Base-by-base conservation (phyloP, 2,113 vertebrate species). In the Ammodramus savannarum region DNA sequence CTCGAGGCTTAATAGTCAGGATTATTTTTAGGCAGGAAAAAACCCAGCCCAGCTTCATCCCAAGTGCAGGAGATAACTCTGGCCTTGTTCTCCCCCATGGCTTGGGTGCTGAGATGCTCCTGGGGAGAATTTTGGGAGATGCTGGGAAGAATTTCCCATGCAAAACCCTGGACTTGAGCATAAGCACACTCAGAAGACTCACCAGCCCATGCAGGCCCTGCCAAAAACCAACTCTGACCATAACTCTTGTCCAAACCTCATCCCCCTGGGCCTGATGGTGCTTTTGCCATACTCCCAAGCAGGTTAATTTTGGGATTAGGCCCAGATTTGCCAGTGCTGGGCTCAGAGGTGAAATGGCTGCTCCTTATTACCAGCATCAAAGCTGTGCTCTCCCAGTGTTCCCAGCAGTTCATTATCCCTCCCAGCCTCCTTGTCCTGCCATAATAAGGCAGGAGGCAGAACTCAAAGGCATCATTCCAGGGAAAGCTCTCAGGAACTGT, bases 401-500 rank as follows among this genome's bases (percentile, higher is more conserved):
- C 83, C 82, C 96, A 68, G 69, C 69, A 32, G 84, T 93, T 95
- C 92, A 79, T 93, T 94, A 94, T 75, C 87, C 48, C 20, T 6
- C 46, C 68, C 27, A 1, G 41, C 58, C 63, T 86, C 67, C 86
- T 57, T 22, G 49, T 92, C 89, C 89, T 84, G 81, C 90, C 11
- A 0, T 85, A 75, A 87, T 75, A 89, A 81, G 74, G 79, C 4
- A 7, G 77, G 77, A 44, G 0, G 73, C 84, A 87, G 73, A 87
- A 96, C 87, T 85, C 82, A 94, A 95, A 96, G 87, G 82, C 78
- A 4, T 65, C 82, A 13, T 93, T 94, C 82, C 49, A 44, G 77
- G 49, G 75, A 93, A 94, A 88, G 90, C 95, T 93, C 95, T 88
- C 63, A 90, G 95, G 90, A 97, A 16, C 71, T 83, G 63, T 90